These are phyloP conservation scores for Reinhardtius hippoglossoides DNA, from an alignment of 2,113 vertebrate genomes.

Conservation along the genomic window DNA sequence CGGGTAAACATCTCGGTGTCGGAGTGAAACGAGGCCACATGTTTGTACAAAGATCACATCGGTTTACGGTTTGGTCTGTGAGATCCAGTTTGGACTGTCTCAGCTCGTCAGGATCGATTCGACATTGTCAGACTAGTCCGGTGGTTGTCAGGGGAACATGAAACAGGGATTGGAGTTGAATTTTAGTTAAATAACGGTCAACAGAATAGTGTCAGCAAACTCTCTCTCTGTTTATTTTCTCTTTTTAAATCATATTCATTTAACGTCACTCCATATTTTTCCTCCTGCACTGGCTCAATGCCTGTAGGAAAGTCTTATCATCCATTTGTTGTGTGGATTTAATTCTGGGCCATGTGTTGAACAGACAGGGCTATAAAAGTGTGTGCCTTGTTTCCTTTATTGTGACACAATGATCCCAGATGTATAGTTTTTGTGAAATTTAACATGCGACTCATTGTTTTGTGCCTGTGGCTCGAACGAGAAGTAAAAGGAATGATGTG, in stretches of 20 bases:
- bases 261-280: background rate
- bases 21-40: background rate
- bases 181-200: background rate
- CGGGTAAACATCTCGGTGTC: background rate
- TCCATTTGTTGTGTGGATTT: background rate
- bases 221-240: background rate
- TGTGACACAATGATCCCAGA: no score
- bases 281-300: background rate
- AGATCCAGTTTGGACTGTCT: background rate
- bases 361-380: background rate
- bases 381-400: no score
- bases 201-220: background rate
- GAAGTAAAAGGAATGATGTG: background rate
- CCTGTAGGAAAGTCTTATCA: background rate
- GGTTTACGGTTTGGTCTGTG: background rate
- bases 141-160: background rate
- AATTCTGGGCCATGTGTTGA: background rate
- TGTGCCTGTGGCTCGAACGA: background rate
- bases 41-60: background rate
- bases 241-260: background rate
- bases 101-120: background rate
- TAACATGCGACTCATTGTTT: no score
- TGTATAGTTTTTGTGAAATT: no score
- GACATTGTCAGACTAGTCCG: background rate
- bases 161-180: background rate